phyloP scores from a whole-genome alignment of 2,797 vertebrate species.

The Tauraco hartlaubi region DNA sequence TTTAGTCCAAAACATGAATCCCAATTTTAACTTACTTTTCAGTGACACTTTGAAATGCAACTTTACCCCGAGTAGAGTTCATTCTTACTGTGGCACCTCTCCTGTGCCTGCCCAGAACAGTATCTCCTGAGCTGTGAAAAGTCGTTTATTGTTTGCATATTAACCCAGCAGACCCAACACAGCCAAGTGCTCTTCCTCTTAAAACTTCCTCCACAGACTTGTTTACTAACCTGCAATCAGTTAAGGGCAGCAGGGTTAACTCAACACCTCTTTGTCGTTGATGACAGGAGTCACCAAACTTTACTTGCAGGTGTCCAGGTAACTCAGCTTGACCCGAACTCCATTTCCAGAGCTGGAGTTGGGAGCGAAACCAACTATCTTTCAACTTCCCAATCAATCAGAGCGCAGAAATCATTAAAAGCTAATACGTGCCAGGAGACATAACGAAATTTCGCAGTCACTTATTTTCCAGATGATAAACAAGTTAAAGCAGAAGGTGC shows the following conservation, averaged over 20 bases:
- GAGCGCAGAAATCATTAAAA: background rate
- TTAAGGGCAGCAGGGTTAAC: background rate
- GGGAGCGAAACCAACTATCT: background rate
- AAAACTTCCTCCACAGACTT: background rate
- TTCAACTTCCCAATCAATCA: background rate
- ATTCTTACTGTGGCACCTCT: background rate
- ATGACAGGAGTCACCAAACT: background rate
- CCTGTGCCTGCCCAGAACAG: background rate
- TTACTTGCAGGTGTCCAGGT: background rate
- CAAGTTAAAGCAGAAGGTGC: background rate
- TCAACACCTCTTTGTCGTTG: background rate
- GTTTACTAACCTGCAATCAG: background rate
- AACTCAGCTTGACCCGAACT: background rate
- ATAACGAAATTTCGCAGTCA: background rate
- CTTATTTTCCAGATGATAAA: background rate
- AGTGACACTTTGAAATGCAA: background rate
- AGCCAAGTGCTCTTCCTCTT: background rate
- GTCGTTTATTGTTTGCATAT: background rate
- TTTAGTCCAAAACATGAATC: background rate
- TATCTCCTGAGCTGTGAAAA: background rate
- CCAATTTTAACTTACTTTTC: background rate
- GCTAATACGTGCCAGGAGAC: background rate
- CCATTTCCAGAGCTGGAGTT: background rate
- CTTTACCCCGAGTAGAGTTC: background rate
- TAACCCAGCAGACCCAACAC: background rate